A percentile compares a stretch with the other conserved stretches of the same genome.
phyloP scores from a whole-genome alignment of 2,113 vertebrate genomes.

The Zapornia atra region DNA sequence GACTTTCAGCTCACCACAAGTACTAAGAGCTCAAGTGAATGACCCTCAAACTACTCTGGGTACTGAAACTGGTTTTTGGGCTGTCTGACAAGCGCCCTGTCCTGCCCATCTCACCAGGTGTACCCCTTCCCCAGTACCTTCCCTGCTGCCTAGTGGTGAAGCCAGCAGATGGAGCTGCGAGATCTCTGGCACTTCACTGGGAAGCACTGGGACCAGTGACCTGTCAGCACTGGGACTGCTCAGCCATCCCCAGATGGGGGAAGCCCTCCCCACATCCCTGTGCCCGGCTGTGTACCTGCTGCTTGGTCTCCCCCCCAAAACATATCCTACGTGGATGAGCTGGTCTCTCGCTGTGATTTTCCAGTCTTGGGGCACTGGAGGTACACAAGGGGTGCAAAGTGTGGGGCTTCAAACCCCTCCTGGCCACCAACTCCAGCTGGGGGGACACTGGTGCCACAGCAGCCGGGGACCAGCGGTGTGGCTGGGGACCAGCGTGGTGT shows the following conservation, averaged over 20 bases:
- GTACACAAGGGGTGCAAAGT: background rate
- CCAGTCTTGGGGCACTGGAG: background rate
- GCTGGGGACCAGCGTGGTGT: background rate
- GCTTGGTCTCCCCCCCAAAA: rapidly evolving
- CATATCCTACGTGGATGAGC: rapidly evolving
- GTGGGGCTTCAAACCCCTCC: background rate
- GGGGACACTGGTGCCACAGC: background rate
- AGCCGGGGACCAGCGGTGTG: background rate
- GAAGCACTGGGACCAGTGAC: background rate
- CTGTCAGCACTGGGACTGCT: rapidly evolving
- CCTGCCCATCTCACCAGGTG: background rate
- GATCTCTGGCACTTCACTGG: background rate
- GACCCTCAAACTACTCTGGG: rapidly evolving
- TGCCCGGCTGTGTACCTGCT: background rate
- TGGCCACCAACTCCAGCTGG: background rate
- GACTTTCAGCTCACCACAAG: background rate
- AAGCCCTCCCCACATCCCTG: background rate
- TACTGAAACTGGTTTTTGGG: background rate
- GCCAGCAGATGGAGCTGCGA: conserved; percentile 57
- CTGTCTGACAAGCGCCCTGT: background rate
- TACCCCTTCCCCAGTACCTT: background rate
- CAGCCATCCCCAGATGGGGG: background rate
- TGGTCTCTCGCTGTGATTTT: background rate
- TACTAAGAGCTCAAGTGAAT: background rate
- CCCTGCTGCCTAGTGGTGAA: rapidly evolving